Conservation (phyloP, 1,140 invertebrate genomes). For the Mamestra configurata region DNA sequence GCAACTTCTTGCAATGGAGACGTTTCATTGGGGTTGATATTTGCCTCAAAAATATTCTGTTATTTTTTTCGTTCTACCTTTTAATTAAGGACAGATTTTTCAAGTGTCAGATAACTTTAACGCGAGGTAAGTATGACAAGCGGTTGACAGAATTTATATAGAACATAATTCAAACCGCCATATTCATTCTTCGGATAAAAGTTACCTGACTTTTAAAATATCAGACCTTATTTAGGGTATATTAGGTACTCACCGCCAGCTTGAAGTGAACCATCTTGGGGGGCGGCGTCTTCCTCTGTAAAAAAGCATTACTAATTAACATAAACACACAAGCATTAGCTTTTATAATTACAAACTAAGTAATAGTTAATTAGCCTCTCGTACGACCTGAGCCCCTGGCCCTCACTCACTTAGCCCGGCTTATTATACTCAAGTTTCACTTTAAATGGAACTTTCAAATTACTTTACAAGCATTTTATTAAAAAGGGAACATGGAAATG, state of each 20-base stretch:
- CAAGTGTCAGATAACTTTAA: no score
- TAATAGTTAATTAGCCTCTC: conserved; percentile 20
- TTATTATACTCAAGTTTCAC: neutral
- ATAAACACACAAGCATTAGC: neutral
- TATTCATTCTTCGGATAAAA: no score
- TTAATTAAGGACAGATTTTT: no score
- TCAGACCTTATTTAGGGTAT: neutral
- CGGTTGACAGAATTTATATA: no score
- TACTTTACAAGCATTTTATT: conserved; percentile 3
- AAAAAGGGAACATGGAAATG: neutral
- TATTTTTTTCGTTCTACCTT: no score
- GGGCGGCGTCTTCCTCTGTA: conserved; percentile 21
- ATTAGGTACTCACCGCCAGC: conserved; percentile 50
- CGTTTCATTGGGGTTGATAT: no score
- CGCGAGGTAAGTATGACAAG: no score
- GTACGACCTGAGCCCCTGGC: neutral
- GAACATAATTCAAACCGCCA: no score
- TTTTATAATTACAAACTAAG: conserved; percentile 12
- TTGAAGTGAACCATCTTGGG: conserved; percentile 57
- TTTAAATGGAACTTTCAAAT: neutral
- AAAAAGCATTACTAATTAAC: conserved; percentile 23
- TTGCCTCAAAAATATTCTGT: no score
- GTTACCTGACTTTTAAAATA: no score
- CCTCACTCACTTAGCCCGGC: neutral
- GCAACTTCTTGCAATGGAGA: no score